A percentile compares a stretch with the other conserved stretches of the same genome.
phyloP scores from a whole-genome alignment of 2,113 vertebrate species.

The Stomatorhinus ivindoensis region DNA sequence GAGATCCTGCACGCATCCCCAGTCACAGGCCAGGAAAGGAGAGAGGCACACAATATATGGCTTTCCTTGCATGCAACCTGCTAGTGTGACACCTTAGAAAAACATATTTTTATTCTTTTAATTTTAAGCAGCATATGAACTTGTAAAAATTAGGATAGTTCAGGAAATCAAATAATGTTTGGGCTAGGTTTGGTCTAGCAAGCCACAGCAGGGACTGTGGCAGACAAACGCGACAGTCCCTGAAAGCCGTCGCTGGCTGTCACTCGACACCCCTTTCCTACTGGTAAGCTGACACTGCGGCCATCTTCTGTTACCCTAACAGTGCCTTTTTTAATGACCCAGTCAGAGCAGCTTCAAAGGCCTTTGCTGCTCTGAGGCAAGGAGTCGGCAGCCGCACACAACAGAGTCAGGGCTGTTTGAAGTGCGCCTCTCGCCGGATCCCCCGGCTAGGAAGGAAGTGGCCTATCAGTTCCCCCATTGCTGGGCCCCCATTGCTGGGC shows the following conservation, averaged over 20 bases:
- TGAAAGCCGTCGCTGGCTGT: neutral
- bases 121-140: neutral
- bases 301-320: constrained; percentile 13
- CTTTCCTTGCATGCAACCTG: neutral
- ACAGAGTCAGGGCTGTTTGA: neutral
- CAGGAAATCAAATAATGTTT: neutral
- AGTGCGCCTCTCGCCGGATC: neutral
- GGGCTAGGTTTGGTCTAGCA: neutral
- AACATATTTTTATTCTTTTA: neutral
- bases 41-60: neutral
- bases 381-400: neutral
- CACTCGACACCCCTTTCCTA: neutral
- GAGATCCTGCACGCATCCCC: neutral
- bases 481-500: neutral
- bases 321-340: constrained; percentile 19
- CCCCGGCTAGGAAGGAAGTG: neutral
- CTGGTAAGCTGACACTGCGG: neutral
- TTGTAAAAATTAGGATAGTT: neutral
- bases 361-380: neutral
- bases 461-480: neutral
- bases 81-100: neutral
- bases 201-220: neutral
- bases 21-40: neutral
- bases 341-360: constrained; percentile 40
- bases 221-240: neutral